Evolutionary conservation across 2,797 vertebrate genomes (phyloP).

Genomic region (Neopelma chrysocephalum): DNA sequence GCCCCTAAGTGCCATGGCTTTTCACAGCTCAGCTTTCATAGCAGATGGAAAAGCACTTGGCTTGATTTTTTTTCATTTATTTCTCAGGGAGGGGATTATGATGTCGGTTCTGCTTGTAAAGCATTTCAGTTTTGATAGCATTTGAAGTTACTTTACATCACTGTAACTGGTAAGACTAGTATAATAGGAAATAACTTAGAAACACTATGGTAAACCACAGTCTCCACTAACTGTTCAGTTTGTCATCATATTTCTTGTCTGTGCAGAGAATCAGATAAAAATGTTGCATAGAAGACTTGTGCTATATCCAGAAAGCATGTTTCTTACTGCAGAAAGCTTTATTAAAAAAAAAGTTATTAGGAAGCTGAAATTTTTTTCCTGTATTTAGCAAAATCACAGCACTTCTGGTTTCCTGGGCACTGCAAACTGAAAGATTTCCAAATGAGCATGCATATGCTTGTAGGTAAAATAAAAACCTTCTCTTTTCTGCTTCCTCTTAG

Average conservation of each 20-base stretch:
- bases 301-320: background rate
- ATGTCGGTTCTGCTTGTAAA: background rate
- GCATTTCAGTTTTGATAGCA: background rate
- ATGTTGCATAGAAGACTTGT: background rate
- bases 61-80: background rate
- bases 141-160: background rate
- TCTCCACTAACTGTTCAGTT: background rate
- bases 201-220: background rate
- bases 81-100: background rate
- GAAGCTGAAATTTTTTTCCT: background rate
- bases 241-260: background rate
- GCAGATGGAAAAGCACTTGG: background rate
- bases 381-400: background rate
- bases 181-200: background rate
- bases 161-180: background rate
- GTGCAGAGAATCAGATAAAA: background rate
- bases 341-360: background rate
- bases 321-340: background rate
- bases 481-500: background rate
- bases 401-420: background rate
- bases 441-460: background rate
- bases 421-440: background rate
- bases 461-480: background rate
- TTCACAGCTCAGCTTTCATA: background rate
- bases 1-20: background rate